These are phyloP conservation scores for Spicauda simplicius DNA, from an alignment of 2,888 invertebrate species.

Conservation along the genomic window DNA sequence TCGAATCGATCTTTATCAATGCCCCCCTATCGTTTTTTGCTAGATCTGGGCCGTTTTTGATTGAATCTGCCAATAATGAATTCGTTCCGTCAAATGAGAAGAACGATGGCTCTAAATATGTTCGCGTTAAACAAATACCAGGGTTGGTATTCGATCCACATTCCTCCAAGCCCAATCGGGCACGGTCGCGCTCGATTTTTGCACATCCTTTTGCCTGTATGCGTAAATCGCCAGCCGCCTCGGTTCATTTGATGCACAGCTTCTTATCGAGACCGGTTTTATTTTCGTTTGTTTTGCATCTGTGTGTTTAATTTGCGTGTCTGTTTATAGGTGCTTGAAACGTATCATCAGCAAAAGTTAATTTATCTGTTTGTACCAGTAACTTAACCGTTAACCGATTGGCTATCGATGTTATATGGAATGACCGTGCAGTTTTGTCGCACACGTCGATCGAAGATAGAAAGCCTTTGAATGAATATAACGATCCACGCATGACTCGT, in stretches of 20 bases:
- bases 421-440: constrained; percentile 40
- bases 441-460: constrained; percentile 31
- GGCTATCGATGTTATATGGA: constrained; percentile 41
- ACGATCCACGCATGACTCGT: constrained; percentile 40
- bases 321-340: constrained; percentile 36
- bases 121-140: constrained; percentile 48
- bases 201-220: constrained; percentile 77
- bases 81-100: constrained; percentile 36
- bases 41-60: constrained; percentile 6
- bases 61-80: constrained; percentile 11
- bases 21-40: background rate
- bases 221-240: constrained; percentile 55
- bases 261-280: constrained; percentile 58
- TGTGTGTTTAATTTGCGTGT: constrained; percentile 53
- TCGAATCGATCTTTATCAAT: background rate
- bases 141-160: constrained; percentile 68
- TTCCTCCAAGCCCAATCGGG: constrained; percentile 64
- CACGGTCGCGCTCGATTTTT: constrained; percentile 66
- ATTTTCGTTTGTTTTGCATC: constrained; percentile 56
- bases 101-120: constrained; percentile 45
- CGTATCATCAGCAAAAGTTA: constrained; percentile 42
- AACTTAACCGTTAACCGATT: constrained; percentile 41
- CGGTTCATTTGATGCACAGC: constrained; percentile 67
- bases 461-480: constrained; percentile 31
- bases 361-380: constrained; percentile 39